A percentile compares a stretch with the other conserved stretches of the same genome.
phyloP scores from a whole-genome alignment of 2,797 vertebrate species.

The Siniperca obscura region DNA sequence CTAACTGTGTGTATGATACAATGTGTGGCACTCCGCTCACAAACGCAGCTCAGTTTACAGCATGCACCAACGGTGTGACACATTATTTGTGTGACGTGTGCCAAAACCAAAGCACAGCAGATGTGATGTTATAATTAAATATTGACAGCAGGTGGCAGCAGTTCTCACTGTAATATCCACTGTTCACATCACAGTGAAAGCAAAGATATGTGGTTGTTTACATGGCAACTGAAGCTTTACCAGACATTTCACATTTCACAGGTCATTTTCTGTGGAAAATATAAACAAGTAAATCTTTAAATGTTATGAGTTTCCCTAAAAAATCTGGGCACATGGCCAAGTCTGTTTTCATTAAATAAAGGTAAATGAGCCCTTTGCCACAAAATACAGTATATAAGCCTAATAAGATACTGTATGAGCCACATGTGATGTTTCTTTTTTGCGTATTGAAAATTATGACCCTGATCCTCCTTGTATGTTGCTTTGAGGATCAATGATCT shows the following conservation, averaged over 20 bases:
- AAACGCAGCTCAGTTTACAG: not conserved
- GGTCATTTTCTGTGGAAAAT: not conserved
- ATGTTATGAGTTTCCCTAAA: not conserved
- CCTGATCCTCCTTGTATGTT: constrained; percentile 35
- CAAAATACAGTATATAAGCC: constrained; percentile 19
- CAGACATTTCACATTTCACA: not conserved
- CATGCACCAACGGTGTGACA: not conserved
- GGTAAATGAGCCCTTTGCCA: constrained; percentile 11
- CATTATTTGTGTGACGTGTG: not conserved
- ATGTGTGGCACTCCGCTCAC: not conserved
- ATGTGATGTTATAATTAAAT: constrained; percentile 1
- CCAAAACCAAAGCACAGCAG: not conserved
- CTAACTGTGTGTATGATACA: constrained; percentile 69
- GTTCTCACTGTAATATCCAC: constrained; percentile 13
- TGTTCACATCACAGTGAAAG: not conserved
- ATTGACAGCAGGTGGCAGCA: constrained; percentile 41
- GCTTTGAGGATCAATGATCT: constrained; percentile 41
- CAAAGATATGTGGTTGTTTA: constrained; percentile 11
- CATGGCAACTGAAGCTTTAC: not conserved
- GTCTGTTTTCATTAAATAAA: not conserved
- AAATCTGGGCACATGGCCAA: not conserved
- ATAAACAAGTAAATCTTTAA: not conserved
- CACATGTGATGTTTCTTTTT: constrained; percentile 11
- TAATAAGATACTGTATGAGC: constrained; percentile 14
- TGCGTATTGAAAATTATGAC: constrained; percentile 4